These are phyloP conservation scores for Rhamphomyia laevipes DNA, from an alignment of 2,888 invertebrate species.

Conservation along the genomic window DNA sequence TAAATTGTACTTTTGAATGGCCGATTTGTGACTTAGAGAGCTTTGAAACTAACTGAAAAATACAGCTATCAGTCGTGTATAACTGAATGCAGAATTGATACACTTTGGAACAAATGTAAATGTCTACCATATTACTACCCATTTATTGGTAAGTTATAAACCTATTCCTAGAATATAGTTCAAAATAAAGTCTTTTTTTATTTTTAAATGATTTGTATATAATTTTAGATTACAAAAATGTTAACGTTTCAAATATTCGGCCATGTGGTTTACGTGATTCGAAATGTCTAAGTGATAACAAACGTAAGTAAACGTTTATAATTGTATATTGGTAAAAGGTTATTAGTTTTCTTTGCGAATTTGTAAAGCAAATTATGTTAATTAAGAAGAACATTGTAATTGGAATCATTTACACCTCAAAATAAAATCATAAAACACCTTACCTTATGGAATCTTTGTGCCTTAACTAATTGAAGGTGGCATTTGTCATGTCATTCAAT, in stretches of 20 bases:
- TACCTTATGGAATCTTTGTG: no score
- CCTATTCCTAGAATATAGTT: not conserved
- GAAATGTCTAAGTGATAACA: slow-evolving; percentile 16
- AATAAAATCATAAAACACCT: no score
- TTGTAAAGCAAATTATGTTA: no score
- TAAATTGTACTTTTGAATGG: no score
- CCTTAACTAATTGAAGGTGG: no score
- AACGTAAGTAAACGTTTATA: slow-evolving; percentile 11
- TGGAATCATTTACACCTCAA: no score
- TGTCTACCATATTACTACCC: slow-evolving; percentile 36
- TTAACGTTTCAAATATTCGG: not conserved
- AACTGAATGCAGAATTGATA: slow-evolving; percentile 29
- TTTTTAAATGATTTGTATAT: not conserved
- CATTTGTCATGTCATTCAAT: no score
- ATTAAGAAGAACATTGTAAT: no score
- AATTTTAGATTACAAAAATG: no score
- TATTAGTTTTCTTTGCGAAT: no score
- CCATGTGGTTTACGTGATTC: slow-evolving; percentile 16
- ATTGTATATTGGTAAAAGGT: no score
- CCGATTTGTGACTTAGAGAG: slow-evolving; percentile 11
- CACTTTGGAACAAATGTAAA: slow-evolving; percentile 22
- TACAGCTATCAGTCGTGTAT: slow-evolving; percentile 33
- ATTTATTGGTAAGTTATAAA: slow-evolving; percentile 19
- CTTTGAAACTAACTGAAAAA: slow-evolving; percentile 17
- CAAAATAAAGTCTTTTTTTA: not conserved